Base-by-base conservation (phyloP, 35 echinoderm and acorn worm species). In the Anneissia japonica region DNA sequence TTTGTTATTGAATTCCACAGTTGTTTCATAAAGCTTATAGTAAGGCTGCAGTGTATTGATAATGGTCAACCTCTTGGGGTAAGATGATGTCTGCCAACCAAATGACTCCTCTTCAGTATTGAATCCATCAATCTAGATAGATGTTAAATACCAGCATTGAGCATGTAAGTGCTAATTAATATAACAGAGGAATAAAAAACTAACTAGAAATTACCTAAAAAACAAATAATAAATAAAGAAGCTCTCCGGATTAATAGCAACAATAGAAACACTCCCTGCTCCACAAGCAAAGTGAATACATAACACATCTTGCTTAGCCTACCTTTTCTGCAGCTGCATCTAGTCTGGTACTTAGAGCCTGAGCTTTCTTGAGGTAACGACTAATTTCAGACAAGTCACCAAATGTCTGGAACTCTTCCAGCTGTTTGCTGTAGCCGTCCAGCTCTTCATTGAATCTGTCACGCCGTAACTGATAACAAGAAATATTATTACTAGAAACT, bases 361-460 rank as follows among this genome's bases (percentile, higher is more conserved):
- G 95, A 26, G 86, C 91, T 79, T 98, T 98, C 89, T 98, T 98
- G 1, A 98, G 82, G 78, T 98, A 98, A 30, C 95, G 77, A 79
- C 88, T 90, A 30, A 94, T 86, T 74, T 98, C 92, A 4, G 89
- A 76, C 64, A 93, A 7, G 37, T 93, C 92, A 72, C 92, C 89
- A 46, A 98, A 98, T n/a, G 91, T 83, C 41, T 86, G 78, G 46
- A 98, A 98, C 79, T 98, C 95, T 41, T 98, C 95, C 77, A 98
- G 86, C 77, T 98, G 95, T 74, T 98, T 98, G 86, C 80, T 76
- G 81, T 98, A 98, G 35, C 95, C 92, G 11, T 98, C 95, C 82
- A 98, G 43, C 64, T 94, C 95, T 77, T 98, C 95, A 30, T 87
- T 82, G 85, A 98, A 98, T 33, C 95, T 74, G 83, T 98, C 95